Percentiles rank a stretch among this genome's conserved stretches.
These are phyloP conservation scores for Drosophila arizonae DNA, from an alignment of 1,140 invertebrate genomes.

Conservation along the genomic window DNA sequence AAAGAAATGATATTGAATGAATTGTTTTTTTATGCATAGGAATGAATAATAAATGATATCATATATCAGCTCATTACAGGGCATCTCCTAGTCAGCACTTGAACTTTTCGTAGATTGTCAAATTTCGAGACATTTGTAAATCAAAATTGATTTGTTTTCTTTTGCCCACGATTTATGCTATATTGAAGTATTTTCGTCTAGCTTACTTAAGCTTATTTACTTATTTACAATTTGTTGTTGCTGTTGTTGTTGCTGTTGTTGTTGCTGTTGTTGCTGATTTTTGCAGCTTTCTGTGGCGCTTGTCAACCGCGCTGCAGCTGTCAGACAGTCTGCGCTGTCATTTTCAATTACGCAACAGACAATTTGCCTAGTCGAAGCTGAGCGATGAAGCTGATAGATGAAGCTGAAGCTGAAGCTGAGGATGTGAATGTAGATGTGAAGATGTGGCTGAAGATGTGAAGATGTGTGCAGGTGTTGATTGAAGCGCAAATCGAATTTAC, in stretches of 20 bases:
- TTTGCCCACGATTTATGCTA: neutral
- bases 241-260: neutral
- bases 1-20: too few relatives aligned
- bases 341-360: conserved; percentile 42
- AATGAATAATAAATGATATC: too few relatives aligned
- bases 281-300: neutral
- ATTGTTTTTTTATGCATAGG: too few relatives aligned
- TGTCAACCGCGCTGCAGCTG: conserved; percentile 21
- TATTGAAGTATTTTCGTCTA: neutral
- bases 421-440: neutral
- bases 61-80: too few relatives aligned
- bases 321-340: conserved; percentile 16
- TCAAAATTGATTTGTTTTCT: neutral
- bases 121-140: neutral
- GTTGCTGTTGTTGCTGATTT: neutral
- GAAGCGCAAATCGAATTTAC: conserved; percentile 52
- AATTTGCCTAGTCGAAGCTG: conserved; percentile 10
- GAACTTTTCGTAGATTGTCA: neutral
- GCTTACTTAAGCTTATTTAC: conserved; percentile 2
- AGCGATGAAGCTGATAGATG: too few relatives aligned
- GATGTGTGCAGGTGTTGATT: conserved; percentile 46
- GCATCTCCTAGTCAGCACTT: too few relatives aligned
- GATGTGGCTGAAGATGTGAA: neutral
- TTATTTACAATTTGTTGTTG: conserved; percentile 9
- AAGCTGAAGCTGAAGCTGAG: neutral